Percentiles rank a stretch among this genome's conserved stretches.
Conservation (phyloP, 2,888 invertebrate genomes). For the Scotopteryx bipunctaria region DNA sequence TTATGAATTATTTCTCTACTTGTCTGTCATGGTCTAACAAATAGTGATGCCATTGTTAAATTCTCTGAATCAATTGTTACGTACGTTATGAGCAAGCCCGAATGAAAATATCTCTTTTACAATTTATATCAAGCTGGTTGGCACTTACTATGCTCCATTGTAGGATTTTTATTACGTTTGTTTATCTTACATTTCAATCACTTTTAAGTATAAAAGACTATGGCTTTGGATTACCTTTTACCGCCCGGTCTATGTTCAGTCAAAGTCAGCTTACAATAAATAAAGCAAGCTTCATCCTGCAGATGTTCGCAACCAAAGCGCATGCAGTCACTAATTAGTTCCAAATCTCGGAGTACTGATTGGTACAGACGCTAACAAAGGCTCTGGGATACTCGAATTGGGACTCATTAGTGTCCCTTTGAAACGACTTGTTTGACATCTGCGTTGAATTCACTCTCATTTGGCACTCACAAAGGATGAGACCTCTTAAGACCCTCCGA, state of each 20-base stretch:
- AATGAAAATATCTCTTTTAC: no score
- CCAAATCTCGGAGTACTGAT: slow-evolving; percentile 38
- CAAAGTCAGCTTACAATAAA: not conserved
- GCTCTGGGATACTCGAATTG: slow-evolving; percentile 47
- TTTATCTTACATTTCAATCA: no score
- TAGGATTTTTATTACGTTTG: no score
- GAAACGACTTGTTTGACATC: slow-evolving; percentile 56
- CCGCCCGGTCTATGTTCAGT: not conserved
- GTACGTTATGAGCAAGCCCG: no score
- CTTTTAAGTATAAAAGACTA: no score
- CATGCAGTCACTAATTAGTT: slow-evolving; percentile 40
- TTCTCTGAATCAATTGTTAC: no score
- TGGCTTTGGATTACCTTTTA: no score
- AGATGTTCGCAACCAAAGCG: slow-evolving; percentile 18
- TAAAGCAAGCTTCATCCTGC: slow-evolving; percentile 1
- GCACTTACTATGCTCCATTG: no score
- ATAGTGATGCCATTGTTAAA: no score
- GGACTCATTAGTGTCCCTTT: slow-evolving; percentile 57
- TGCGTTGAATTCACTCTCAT: slow-evolving; percentile 53
- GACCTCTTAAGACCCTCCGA: slow-evolving; percentile 42
- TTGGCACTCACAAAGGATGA: slow-evolving; percentile 54
- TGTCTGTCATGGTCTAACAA: no score
- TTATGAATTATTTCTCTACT: no score
- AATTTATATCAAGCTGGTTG: no score
- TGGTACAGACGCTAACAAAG: slow-evolving; percentile 38